Percentiles rank a stretch among this genome's conserved stretches.
Evolutionary conservation across 2,797 vertebrate species (phyloP).

Genomic region (Gorsachius magnificus): DNA sequence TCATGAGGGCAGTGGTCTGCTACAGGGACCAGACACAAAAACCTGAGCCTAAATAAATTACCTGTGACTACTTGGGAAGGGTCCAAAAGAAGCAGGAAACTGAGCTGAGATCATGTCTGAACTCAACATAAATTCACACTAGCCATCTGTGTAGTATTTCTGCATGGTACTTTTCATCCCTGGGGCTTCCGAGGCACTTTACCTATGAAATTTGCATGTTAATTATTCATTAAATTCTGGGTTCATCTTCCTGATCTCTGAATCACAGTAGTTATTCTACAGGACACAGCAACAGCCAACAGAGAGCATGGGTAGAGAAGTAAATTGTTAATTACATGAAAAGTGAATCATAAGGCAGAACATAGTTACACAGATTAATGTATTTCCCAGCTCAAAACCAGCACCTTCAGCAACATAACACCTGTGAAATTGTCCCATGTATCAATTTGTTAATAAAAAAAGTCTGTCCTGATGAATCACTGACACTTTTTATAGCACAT

Average conservation of each 20-base stretch:
- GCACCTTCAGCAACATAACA: not conserved
- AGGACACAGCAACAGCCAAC: not conserved
- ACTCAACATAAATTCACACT: not conserved
- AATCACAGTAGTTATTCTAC: not conserved
- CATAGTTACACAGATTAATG: not conserved
- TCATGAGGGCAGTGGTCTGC: not conserved
- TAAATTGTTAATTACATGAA: not conserved
- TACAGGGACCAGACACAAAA: not conserved
- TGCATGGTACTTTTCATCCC: not conserved
- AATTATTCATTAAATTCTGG: not conserved
- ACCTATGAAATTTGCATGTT: not conserved
- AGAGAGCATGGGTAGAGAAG: not conserved
- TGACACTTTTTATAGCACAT: not conserved
- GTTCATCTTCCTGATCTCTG: not conserved
- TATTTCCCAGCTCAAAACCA: not conserved
- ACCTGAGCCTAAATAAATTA: not conserved
- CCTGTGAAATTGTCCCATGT: not conserved
- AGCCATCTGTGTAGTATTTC: not conserved
- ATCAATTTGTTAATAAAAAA: slow-evolving; percentile 13
- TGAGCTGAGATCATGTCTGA: slow-evolving; percentile 13
- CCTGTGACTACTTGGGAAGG: not conserved
- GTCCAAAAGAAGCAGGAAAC: slow-evolving; percentile 16
- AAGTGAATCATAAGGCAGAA: not conserved
- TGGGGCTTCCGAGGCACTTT: not conserved
- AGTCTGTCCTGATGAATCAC: not conserved